Percentiles rank a stretch among this genome's conserved stretches.
Conservation (phyloP, 2,113 vertebrate species). For the Hystrix cristata region DNA sequence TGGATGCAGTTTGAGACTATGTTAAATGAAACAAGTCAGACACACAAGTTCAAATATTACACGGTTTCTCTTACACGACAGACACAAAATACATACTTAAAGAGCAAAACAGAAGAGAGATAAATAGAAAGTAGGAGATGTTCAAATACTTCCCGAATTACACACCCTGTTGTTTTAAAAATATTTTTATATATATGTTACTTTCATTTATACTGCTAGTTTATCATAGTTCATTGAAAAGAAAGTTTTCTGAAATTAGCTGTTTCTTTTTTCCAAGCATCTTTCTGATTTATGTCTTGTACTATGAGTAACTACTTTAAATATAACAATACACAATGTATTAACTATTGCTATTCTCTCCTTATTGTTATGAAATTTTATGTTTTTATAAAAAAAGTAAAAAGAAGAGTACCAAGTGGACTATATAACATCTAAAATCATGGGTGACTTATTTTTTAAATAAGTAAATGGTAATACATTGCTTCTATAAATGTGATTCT, state of each 20-base stretch:
- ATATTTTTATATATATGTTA: background rate
- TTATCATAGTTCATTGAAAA: background rate
- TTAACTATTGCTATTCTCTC: background rate
- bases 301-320: background rate
- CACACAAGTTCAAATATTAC: background rate
- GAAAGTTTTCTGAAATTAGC: background rate
- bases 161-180: background rate
- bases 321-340: background rate
- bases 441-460: background rate
- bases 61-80: background rate
- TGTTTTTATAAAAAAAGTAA: background rate
- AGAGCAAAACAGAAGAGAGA: background rate
- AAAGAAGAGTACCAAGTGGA: background rate
- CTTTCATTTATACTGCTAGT: background rate
- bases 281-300: background rate
- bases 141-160: background rate
- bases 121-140: background rate
- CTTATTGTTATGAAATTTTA: background rate
- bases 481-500: constrained; percentile 44
- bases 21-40: background rate
- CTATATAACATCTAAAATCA: background rate
- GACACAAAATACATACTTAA: background rate
- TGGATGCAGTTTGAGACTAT: background rate
- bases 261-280: background rate
- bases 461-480: background rate